phyloP scores from a whole-genome alignment of 2,888 invertebrate genomes.

The Zygaena filipendulae region DNA sequence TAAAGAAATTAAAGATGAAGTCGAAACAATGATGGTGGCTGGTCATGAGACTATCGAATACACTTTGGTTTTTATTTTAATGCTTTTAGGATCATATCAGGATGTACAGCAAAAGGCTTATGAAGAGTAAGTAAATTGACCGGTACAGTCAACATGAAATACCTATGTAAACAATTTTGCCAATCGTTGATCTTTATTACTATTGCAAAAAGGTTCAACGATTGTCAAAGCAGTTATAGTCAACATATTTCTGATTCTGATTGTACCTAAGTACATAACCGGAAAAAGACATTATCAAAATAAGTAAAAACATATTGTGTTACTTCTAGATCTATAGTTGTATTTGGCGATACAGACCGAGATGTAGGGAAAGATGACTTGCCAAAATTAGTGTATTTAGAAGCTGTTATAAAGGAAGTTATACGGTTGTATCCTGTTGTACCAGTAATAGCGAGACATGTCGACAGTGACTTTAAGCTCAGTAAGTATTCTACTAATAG shows the following conservation, averaged over 20 bases:
- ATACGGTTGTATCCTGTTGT: conserved; percentile 26
- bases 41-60: conserved; percentile 47
- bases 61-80: too few relatives aligned
- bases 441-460: conserved; percentile 21
- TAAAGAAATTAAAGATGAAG: conserved; percentile 23
- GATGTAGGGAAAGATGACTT: conserved; percentile 25
- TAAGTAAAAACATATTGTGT: background rate
- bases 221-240: conserved; percentile 1
- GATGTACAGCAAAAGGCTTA: background rate
- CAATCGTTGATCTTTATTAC: too few relatives aligned
- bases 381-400: conserved; percentile 25
- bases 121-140: background rate
- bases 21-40: conserved; percentile 25
- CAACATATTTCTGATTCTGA: background rate
- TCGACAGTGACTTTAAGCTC: conserved; percentile 23
- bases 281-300: conserved; percentile 1
- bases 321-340: conserved; percentile 13
- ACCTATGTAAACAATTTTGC: too few relatives aligned
- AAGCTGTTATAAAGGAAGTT: conserved; percentile 32
- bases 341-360: conserved; percentile 16
- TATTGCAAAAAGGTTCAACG: background rate
- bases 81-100: background rate
- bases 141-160: too few relatives aligned
- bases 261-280: background rate
- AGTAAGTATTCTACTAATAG: too few relatives aligned